Evolutionary conservation across 1,140 invertebrate genomes (phyloP), one percentile per base, ranked within the genome.

Genomic region (Calliphora vicina): DNA sequence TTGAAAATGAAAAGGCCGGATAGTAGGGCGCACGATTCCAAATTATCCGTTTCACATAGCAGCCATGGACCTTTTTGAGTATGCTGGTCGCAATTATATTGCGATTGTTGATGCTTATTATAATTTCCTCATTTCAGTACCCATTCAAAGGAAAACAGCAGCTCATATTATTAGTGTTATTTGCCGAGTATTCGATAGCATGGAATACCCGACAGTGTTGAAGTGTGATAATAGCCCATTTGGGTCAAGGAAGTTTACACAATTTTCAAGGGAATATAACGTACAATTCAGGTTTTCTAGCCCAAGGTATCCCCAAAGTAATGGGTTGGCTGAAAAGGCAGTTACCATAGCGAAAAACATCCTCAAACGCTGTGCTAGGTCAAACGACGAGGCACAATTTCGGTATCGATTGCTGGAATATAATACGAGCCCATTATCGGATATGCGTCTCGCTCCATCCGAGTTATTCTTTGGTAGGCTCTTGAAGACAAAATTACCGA

Each of bases 311-410:
- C 29, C 83, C 17, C 83, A 82, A 50, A 82, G 67, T 57, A 84
- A 82, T 35, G 57, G 81, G 1, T 27, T 84, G n/a, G 81, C 72
- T 78, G 83, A 84, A 43, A 82, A 84, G 61, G 81, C 23, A 20
- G 83, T 84, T 3, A 45, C 72, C 17, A 84, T 82, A 3, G 82
- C 76, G 13, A 80, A 83, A n/a, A 83, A 80, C 57, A 80, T 83
- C 35, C 35, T 83, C 5, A 83, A 80, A 15, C 25, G 76, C 71
- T 83, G 45, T 29, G 72, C 80, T 72, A 57, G 80, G 42, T 50
- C 74, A 27, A 57, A 80, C 67, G 73, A 25, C 35, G 43, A 35
- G 9, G 42, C 17, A 35, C 5, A 45, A 83, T 35, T 8, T 10
- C 35, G 10, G 8, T 35, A 35, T 35, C 6, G 35, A 35, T 8